Conservation (phyloP, 2,797 vertebrate genomes). For the Eulemur coronatus region DNA sequence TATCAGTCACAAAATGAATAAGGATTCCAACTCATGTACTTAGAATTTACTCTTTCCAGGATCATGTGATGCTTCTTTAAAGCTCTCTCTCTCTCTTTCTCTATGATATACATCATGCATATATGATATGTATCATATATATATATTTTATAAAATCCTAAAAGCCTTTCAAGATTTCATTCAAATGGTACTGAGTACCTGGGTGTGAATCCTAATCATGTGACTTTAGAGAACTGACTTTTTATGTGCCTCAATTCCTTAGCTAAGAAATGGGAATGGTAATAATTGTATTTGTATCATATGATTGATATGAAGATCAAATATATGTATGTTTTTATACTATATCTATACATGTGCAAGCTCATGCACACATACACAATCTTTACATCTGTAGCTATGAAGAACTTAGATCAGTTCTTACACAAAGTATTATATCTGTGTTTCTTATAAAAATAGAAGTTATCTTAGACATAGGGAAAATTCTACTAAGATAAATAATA, state of each 20-base stretch:
- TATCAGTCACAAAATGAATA: background rate
- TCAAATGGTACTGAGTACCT: background rate
- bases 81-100: background rate
- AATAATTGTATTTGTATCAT: background rate
- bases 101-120: no score
- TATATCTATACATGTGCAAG: background rate
- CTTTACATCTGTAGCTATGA: background rate
- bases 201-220: background rate
- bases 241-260: background rate
- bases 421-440: background rate
- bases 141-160: background rate
- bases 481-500: constrained; percentile 52
- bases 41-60: background rate
- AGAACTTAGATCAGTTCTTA: background rate
- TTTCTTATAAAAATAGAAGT: constrained; percentile 48
- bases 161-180: background rate
- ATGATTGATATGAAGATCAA: background rate
- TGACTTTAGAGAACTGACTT: background rate
- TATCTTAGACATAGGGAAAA: constrained; percentile 36
- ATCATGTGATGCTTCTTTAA: background rate
- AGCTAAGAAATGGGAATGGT: background rate
- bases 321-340: background rate
- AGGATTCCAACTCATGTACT: background rate
- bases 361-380: no score
- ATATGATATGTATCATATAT: no score